A percentile compares a stretch with the other conserved stretches of the same genome.
These are phyloP conservation scores for Amaurobius ferox DNA, from an alignment of 2,888 invertebrate species.

Conservation along the genomic window DNA sequence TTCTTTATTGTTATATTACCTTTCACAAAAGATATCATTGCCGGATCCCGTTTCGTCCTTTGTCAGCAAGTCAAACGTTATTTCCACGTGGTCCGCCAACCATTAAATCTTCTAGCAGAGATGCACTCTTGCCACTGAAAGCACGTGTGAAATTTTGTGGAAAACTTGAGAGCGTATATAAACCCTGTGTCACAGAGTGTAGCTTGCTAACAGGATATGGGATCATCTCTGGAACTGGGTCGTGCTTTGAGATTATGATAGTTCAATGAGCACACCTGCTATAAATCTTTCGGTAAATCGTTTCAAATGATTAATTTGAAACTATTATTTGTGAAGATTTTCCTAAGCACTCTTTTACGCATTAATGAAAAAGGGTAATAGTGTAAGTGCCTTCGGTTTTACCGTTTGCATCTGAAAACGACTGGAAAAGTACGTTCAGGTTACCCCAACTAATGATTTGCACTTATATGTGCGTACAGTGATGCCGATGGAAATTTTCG, in stretches of 20 bases:
- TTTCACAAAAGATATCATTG: not conserved
- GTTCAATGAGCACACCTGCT: not conserved
- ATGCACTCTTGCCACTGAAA: not conserved
- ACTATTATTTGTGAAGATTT: no score
- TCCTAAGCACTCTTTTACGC: no score
- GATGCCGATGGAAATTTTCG: no score
- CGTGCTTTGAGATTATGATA: not conserved
- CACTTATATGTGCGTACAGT: no score
- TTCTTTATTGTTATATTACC: not conserved
- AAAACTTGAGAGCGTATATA: not conserved
- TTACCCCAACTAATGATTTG: no score
- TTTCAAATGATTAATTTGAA: no score
- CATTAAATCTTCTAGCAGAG: not conserved
- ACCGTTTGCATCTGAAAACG: no score
- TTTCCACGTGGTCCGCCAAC: slow-evolving; percentile 28
- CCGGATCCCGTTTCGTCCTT: slow-evolving; percentile 15
- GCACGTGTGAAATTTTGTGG: not conserved
- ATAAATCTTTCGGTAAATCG: no score
- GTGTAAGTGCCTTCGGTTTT: no score
- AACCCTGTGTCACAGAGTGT: not conserved
- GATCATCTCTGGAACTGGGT: not conserved
- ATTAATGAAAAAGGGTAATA: no score
- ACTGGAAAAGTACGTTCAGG: no score
- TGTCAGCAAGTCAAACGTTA: not conserved
- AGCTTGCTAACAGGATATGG: not conserved